Evolutionary conservation across 2,888 invertebrate genomes (phyloP).

Genomic region (Nasonia oneida): DNA sequence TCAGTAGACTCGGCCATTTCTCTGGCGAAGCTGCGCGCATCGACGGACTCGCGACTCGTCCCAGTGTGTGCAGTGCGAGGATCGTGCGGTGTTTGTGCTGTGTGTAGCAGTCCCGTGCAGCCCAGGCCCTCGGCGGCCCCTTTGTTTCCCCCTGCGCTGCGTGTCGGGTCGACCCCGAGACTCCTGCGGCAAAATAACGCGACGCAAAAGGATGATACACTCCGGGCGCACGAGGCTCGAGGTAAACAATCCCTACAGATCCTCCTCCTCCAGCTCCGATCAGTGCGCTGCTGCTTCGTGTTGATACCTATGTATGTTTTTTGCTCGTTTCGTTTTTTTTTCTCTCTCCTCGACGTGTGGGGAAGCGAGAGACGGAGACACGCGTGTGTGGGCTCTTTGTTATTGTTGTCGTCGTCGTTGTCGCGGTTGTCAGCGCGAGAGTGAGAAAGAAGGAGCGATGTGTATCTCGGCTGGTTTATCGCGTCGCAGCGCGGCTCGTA

Average conservation of each 20-base stretch:
- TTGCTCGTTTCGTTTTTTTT: neutral
- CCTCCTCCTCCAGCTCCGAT: slow-evolving; percentile 46
- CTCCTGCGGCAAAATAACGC: slow-evolving; percentile 77
- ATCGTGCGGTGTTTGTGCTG: slow-evolving; percentile 16
- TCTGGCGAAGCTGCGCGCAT: slow-evolving; percentile 70
- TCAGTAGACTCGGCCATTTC: slow-evolving; percentile 78
- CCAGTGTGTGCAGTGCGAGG: slow-evolving; percentile 51
- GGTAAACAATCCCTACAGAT: slow-evolving; percentile 71
- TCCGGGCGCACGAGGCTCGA: slow-evolving; percentile 79
- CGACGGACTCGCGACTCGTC: neutral
- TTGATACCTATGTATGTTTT: neutral
- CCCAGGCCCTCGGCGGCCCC: slow-evolving; percentile 41
- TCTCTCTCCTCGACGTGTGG: slow-evolving; percentile 54
- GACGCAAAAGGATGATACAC: slow-evolving; percentile 79
- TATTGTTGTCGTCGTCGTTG: slow-evolving; percentile 20
- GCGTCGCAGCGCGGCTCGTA: slow-evolving; percentile 19
- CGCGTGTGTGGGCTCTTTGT: slow-evolving; percentile 1
- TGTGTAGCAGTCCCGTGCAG: neutral
- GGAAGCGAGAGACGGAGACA: neutral
- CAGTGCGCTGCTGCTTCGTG: neutral
- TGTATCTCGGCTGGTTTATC: neutral
- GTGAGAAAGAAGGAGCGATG: neutral
- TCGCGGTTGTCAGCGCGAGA: slow-evolving; percentile 5
- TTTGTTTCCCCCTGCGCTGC: slow-evolving; percentile 69
- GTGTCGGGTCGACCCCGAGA: slow-evolving; percentile 74